These are phyloP conservation scores for Yponomeuta plumbellus DNA, from an alignment of 2,888 invertebrate species.

Conservation along the genomic window DNA sequence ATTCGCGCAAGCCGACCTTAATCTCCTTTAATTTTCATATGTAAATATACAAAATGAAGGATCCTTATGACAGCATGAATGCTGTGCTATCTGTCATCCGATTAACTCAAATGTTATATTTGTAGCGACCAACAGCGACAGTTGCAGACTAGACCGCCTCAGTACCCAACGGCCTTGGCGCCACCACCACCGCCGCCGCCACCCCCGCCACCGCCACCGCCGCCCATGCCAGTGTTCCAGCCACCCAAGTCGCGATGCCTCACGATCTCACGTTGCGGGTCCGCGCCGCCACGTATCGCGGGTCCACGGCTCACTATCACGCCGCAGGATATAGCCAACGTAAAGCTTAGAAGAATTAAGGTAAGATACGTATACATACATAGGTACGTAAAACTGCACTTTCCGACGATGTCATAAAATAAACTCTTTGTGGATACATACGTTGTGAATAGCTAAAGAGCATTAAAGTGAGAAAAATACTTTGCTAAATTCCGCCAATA, in stretches of 20 bases:
- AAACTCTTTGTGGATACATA: too few relatives aligned
- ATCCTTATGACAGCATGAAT: too few relatives aligned
- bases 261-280: conserved; percentile 59
- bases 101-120: background rate
- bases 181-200: conserved; percentile 15
- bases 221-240: conserved; percentile 48
- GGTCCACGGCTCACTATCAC: conserved; percentile 60
- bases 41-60: too few relatives aligned
- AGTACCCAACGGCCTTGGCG: background rate
- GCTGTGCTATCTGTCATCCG: background rate
- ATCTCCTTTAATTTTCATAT: too few relatives aligned
- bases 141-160: background rate
- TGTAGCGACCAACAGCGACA: background rate
- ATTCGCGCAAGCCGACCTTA: too few relatives aligned
- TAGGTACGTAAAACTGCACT: too few relatives aligned
- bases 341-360: conserved; percentile 64
- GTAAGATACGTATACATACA: conserved; percentile 34
- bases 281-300: conserved; percentile 54
- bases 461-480: too few relatives aligned
- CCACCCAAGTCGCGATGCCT: conserved; percentile 44
- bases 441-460: too few relatives aligned
- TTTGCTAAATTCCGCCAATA: too few relatives aligned
- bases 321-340: conserved; percentile 67
- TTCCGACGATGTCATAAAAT: too few relatives aligned
- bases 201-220: conserved; percentile 41